phyloP scores from a whole-genome alignment of 2,113 vertebrate genomes.

The Ctenomys sociabilis region DNA sequence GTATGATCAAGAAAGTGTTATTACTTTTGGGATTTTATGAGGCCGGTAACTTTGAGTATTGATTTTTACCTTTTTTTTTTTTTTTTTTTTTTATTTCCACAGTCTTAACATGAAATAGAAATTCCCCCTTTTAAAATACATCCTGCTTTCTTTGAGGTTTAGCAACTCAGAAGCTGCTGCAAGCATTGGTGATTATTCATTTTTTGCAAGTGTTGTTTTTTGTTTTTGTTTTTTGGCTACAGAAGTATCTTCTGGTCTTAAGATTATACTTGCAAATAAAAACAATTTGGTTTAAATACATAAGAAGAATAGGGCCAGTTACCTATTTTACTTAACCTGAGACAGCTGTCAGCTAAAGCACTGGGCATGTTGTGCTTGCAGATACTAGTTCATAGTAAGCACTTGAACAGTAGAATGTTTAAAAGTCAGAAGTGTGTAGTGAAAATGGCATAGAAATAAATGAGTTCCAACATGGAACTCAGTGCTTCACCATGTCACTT shows the following conservation, averaged over 20 bases:
- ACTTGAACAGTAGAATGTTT: neutral
- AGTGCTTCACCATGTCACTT: neutral
- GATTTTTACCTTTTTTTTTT: too few species aligned
- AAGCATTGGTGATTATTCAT: neutral
- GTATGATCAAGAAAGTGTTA: neutral
- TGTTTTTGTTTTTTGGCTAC: neutral
- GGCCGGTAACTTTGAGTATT: neutral
- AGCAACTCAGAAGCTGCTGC: neutral
- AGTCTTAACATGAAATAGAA: conserved; percentile 11
- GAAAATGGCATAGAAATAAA: neutral
- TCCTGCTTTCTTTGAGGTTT: conserved; percentile 18
- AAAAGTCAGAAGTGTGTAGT: neutral
- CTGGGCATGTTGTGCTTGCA: neutral
- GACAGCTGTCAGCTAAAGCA: neutral
- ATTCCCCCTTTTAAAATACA: neutral
- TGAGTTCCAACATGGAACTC: neutral
- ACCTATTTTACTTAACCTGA: neutral
- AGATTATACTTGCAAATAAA: neutral
- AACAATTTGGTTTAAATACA: neutral
- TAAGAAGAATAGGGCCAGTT: neutral
- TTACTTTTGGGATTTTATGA: neutral
- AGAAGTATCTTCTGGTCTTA: conserved; percentile 23
- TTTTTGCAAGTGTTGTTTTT: neutral
- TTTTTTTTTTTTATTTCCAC: neutral
- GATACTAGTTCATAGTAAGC: neutral